Percentiles rank a stretch among this genome's conserved stretches.
phyloP scores from a whole-genome alignment of 1,140 invertebrate species.

The Bombus balteatus region DNA sequence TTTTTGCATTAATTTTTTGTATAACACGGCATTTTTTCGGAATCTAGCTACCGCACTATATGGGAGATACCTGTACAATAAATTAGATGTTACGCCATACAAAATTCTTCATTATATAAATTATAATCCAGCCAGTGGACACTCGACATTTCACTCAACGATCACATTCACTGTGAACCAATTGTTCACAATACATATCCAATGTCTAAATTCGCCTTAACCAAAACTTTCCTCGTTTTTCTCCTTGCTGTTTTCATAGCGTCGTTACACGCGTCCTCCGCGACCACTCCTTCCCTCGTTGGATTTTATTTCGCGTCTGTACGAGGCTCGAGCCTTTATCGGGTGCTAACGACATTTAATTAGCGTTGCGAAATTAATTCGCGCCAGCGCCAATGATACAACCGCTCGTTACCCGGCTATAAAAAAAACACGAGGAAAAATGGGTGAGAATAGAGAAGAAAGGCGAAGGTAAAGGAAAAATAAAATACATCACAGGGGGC shows the following conservation, averaged over 20 bases:
- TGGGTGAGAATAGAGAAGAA: background rate
- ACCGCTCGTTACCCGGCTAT: background rate
- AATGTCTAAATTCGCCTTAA: background rate
- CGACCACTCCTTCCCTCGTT: background rate
- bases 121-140: too few relatives aligned
- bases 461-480: background rate
- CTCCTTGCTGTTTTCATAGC: background rate
- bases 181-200: background rate
- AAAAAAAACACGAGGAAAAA: background rate
- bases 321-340: background rate
- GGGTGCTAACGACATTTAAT: slow-evolving; percentile 35
- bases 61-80: too few relatives aligned
- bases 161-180: background rate
- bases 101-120: too few relatives aligned
- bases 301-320: background rate
- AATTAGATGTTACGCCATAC: too few relatives aligned
- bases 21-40: too few relatives aligned
- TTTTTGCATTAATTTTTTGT: too few relatives aligned
- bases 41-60: too few relatives aligned
- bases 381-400: background rate
- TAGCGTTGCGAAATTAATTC: slow-evolving; percentile 38
- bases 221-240: background rate
- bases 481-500: background rate
- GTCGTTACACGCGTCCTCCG: background rate
- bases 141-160: too few relatives aligned